Evolutionary conservation across 37 sponge, comb jelly and placozoan species (phyloP), one percentile per base, ranked within the genome.

Genomic region (Geodia barretti): DNA sequence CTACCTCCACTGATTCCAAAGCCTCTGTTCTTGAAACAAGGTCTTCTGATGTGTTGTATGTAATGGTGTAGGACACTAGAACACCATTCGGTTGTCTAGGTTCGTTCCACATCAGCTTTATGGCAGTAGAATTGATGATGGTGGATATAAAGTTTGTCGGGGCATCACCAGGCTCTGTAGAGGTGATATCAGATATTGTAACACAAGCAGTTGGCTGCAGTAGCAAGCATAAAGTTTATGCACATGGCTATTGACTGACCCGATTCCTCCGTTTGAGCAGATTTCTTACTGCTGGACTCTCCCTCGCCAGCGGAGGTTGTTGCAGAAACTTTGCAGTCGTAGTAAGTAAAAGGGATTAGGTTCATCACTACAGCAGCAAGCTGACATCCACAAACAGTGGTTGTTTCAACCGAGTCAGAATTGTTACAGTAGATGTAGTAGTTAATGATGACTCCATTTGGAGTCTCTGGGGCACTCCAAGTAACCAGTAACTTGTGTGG

Each of bases 51-150:
- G 34, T 11, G 24, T 73, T 73, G 59, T 73, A 75, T 30, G 28
- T 54, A 60, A 75, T 29, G 31, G 58, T 75, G 28, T 75, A 75
- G 14, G 75, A 54, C 30, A 33, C 20, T 20, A 75, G 4, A n/a
- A 75, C 33, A 41, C 75, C 75, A 75, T 75, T 29, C 4, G 75
- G 75, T n/a, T 25, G 39, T 21, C 21, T 8, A 59, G 75, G 75
- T 31, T 54, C 35, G 26, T 17, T 8, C 75, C 75, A 75, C 11
- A 34, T 30, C 26, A 75, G 61, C 30, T 14, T 42, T 20, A 75
- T 25, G 28, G 61, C 31, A 30, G 61, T 60, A 11, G 61, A 54
- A 26, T 29, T 32, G 36, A 75, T 59, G 14, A 28, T n/a, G 25
- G 31, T 30, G 14, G 60, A 17, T 9, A 20, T 59, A 33, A 75